These are phyloP conservation scores for Tribolium madens DNA, from an alignment of 1,140 invertebrate species.

Conservation along the genomic window DNA sequence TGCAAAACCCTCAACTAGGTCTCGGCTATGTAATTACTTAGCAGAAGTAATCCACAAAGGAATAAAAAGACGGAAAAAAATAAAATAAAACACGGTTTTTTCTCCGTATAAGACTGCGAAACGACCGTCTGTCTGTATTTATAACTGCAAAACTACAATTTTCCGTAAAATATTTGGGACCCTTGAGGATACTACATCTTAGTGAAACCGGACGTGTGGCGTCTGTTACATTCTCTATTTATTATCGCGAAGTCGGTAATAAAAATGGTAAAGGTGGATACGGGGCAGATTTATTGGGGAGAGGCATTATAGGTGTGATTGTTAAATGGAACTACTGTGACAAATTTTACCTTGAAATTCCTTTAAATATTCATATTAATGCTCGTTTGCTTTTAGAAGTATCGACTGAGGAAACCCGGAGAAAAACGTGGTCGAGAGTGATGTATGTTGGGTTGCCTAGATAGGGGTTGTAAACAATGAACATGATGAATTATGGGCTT, in stretches of 20 bases:
- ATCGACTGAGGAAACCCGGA: neutral
- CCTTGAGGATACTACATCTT: slow-evolving; percentile 34
- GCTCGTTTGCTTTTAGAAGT: slow-evolving; percentile 23
- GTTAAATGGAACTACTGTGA: neutral
- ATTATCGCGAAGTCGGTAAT: slow-evolving; percentile 16
- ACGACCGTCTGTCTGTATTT: slow-evolving; percentile 37
- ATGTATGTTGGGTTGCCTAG: neutral
- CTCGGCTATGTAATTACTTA: slow-evolving; percentile 35
- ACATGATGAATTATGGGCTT: neutral
- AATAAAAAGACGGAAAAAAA: slow-evolving; percentile 20
- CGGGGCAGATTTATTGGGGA: neutral
- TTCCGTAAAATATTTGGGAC: slow-evolving; percentile 43
- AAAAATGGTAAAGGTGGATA: slow-evolving; percentile 28
- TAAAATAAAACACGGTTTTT: slow-evolving; percentile 28
- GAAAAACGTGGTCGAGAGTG: neutral
- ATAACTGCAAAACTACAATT: slow-evolving; percentile 46
- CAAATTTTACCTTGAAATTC: neutral
- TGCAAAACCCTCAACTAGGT: neutral
- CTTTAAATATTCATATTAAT: slow-evolving; percentile 34
- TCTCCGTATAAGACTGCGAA: neutral
- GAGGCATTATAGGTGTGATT: neutral
- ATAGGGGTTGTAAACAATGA: neutral
- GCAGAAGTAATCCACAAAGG: slow-evolving; percentile 24
- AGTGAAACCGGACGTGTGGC: slow-evolving; percentile 35
- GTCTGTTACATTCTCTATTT: slow-evolving; percentile 37